phyloP scores from a whole-genome alignment of 2,888 invertebrate species.

The Cataglyphis livida region DNA sequence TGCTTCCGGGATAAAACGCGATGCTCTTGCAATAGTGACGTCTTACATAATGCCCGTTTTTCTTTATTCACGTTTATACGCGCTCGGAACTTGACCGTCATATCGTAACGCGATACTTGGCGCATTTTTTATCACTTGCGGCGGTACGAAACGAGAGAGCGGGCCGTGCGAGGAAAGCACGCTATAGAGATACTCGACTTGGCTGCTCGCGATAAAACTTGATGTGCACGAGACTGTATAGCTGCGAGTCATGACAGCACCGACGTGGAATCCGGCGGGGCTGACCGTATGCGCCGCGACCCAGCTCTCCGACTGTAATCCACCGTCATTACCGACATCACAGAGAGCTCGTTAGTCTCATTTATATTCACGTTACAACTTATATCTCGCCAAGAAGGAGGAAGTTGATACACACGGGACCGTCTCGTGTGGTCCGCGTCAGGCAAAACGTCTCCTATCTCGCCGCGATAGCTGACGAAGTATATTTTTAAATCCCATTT shows the following conservation, averaged over 20 bases:
- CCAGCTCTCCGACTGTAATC: constrained; percentile 78
- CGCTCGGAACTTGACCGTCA: constrained; percentile 1
- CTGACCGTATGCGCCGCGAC: constrained; percentile 76
- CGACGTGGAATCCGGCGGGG: constrained; percentile 78
- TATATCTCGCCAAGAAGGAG: constrained; percentile 71
- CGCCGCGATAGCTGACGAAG: constrained; percentile 61
- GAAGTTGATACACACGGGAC: constrained; percentile 61
- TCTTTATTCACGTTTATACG: constrained; percentile 17
- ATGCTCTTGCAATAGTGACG: background rate
- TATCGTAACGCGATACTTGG: constrained; percentile 8
- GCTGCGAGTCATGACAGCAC: constrained; percentile 74
- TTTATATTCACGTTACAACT: constrained; percentile 83
- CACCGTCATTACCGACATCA: constrained; percentile 85
- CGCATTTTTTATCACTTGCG: constrained; percentile 22
- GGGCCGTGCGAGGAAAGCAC: constrained; percentile 5
- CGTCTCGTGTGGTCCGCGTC: constrained; percentile 61
- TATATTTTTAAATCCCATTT: constrained; percentile 61
- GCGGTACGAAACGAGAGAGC: background rate
- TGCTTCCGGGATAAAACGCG: background rate
- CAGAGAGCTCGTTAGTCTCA: constrained; percentile 85
- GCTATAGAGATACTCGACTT: background rate
- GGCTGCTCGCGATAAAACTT: constrained; percentile 45
- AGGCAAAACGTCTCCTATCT: constrained; percentile 46
- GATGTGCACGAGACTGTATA: constrained; percentile 12
- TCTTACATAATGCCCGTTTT: background rate